phyloP scores from a whole-genome alignment of 1,140 invertebrate genomes.

The Rhopalosiphum padi region DNA sequence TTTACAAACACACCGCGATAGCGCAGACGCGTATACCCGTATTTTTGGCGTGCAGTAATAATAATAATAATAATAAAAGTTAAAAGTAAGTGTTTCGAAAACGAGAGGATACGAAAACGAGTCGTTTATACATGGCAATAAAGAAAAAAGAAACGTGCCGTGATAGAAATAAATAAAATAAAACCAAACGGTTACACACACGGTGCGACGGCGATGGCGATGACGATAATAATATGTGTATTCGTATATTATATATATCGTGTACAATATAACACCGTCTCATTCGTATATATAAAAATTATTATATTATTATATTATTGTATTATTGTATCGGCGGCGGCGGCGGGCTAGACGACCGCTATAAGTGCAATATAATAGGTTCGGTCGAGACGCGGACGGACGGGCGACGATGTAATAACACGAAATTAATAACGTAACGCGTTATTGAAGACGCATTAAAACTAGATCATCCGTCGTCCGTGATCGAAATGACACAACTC shows the following conservation, averaged over 20 bases:
- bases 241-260: neutral
- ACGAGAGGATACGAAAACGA: neutral
- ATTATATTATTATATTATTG: neutral
- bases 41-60: neutral
- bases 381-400: neutral
- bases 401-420: slow-evolving; percentile 1
- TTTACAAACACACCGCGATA: neutral
- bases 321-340: no score
- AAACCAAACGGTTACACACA: slow-evolving; percentile 21
- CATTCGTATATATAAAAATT: neutral
- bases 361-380: slow-evolving; percentile 11
- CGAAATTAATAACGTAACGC: slow-evolving; percentile 53
- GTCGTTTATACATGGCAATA: neutral
- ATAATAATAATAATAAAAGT: neutral
- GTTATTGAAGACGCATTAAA: slow-evolving; percentile 50
- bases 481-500: slow-evolving; percentile 36
- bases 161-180: neutral
- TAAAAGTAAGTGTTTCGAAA: slow-evolving; percentile 27
- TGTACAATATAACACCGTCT: neutral
- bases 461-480: slow-evolving; percentile 36
- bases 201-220: neutral
- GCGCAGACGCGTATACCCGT: neutral
- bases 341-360: neutral
- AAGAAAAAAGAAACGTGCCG: slow-evolving; percentile 4
- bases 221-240: neutral